Conservation (phyloP, 2,113 vertebrate species). For the Calidris pugnax region DNA sequence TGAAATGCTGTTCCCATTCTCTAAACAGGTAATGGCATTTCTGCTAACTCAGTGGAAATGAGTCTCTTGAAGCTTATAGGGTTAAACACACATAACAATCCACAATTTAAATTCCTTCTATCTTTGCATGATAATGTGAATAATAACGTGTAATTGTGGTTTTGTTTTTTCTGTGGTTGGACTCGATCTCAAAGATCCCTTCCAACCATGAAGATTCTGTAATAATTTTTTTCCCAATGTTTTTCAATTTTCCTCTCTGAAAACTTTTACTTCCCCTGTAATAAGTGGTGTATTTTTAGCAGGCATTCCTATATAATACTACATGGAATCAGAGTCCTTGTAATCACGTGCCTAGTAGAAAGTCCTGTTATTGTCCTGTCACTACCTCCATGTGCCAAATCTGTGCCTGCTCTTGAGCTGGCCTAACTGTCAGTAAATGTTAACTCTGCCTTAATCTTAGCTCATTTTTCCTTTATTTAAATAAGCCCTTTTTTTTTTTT, state of each 20-base stretch:
- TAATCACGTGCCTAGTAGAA: accelerated
- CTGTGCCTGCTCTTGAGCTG: background rate
- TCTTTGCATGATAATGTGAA: background rate
- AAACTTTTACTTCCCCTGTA: background rate
- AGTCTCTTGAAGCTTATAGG: background rate
- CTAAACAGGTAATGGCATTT: background rate
- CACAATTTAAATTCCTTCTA: background rate
- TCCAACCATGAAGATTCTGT: too few relatives aligned
- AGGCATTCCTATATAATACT: background rate
- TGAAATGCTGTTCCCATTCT: background rate
- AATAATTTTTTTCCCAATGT: background rate
- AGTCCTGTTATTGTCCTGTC: background rate
- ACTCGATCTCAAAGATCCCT: too few relatives aligned
- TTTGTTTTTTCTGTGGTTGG: too few relatives aligned
- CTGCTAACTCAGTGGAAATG: background rate
- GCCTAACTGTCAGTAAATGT: background rate
- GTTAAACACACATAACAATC: background rate
- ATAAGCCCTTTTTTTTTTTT: background rate
- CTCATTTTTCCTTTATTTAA: background rate
- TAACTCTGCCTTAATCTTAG: background rate
- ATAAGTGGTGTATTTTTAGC: background rate
- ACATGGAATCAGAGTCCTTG: background rate
- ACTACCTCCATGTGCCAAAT: background rate
- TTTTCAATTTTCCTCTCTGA: background rate
- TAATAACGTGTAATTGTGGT: too few relatives aligned